Evolutionary conservation across 2,113 vertebrate genomes (phyloP), one percentile per base, ranked within the genome.

Genomic region (Uropsilus gracilis): DNA sequence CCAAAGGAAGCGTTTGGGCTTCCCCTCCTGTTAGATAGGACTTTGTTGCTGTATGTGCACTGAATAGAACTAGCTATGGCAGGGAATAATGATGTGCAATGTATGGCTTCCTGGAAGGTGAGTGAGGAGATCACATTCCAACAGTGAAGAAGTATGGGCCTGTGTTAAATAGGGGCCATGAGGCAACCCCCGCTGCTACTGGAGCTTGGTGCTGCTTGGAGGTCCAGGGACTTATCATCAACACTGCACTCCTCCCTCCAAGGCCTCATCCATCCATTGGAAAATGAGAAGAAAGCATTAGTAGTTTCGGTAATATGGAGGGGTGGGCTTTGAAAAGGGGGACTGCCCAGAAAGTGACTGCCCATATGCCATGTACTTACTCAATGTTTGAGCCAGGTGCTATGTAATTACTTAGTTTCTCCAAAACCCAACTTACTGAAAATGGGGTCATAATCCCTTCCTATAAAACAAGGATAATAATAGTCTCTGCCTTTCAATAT

Each of bases 331-430:
- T 64, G 30, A 77, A 92, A 88, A 78, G 8, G 5, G 32, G 4
- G 30, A 48, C 83, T 94, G 20, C 48, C 76, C 61, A 63, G 63
- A 68, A 83, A 78, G 32, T 46, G 53, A 73, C 30, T 66, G 55
- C 24, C 2, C 24, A 22, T 13, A 22, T 53, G 39, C 69, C 46
- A 42, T 72, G 75, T 91, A 32, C 46, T 89, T 20, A 32, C 42
- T 84, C 61, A 4, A 0, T 68, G 66, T 89, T 85, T 87, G 37
- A 42, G 53, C 5, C 48, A 57, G 22, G 57, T 28, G 0, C 66
- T 81, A 3, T 59, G 14, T 87, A 89, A 95, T 89, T 71, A 69
- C 61, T 37, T 91, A 24, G 59, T 72, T 94, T 91, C 87, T 89
- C 64, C 84, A 77, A 72, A 71, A 81, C 75, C 91, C 87, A 53